Base-by-base conservation (phyloP, 1,140 invertebrate genomes). In the Arctopsyche grandis region DNA sequence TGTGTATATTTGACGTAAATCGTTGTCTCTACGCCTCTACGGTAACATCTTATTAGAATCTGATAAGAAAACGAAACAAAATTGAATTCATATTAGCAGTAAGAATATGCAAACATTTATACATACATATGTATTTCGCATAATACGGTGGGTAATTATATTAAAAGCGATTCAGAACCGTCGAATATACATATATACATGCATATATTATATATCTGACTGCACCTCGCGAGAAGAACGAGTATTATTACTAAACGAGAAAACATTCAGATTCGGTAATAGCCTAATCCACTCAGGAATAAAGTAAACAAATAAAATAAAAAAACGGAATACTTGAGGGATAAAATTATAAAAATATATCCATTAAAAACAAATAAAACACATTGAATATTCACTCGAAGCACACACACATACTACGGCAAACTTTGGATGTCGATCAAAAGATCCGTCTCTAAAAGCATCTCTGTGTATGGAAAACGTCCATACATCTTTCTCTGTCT, bases 241-340 rank as follows among this genome's bases (percentile, higher is more conserved):
- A 19, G 16, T 21, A 21, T 21, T 19, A 60, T 21, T 21, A 60
- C 56, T 60, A 60, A 60, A 60, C 56, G 56, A 60, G 21, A 60
- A 60, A 60, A 60, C 56, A 60, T 60, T 60, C 56, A 75, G 43
- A 58, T 56, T 75, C 52, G 46, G 52, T 75, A 75, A 75, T 60
- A 60, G 73, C 73, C 73, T 75, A 75, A 75, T 75, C 73, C 73
- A 75, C 73, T 75, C 52, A 75, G 26, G 73, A 75, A 52, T 43
- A 73, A 75, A 38, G 44, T 75, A 75, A 60, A 60, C 29, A 75
- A 69, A 75, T n/a, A n/a, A 60, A 16, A 60, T 19, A 60, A 75
- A 48, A 60, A 60, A 75, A 26, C 29, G 9, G 58, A 16, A 26
- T 58, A 16, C 1, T 0, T 14, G 44, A 21, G 38, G 69, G 38